Conservation (phyloP, 1,140 invertebrate genomes). For the Lasioglossum albipes region DNA sequence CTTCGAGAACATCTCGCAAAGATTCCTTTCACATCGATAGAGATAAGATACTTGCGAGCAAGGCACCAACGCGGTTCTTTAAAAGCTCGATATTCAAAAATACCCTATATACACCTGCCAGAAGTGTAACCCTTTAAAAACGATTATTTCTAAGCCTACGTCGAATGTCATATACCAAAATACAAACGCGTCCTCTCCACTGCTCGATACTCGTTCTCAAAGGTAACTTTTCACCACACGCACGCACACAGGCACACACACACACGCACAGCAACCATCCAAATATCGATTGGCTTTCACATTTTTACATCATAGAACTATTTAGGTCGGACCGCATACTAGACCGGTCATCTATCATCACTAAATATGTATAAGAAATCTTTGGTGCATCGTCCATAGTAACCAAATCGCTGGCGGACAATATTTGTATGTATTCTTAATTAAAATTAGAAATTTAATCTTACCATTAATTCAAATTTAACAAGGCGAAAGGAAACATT, state of each 20-base stretch:
- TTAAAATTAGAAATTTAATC: neutral
- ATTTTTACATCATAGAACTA: neutral
- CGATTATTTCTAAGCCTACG: neutral
- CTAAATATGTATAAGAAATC: conserved; percentile 2
- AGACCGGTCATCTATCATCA: neutral
- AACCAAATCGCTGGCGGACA: neutral
- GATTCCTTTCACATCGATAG: neutral
- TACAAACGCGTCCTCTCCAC: neutral
- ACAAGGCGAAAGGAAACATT: neutral
- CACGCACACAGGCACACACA: no score
- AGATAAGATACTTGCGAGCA: neutral
- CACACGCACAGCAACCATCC: neutral
- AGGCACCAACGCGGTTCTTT: neutral
- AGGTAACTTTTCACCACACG: neutral
- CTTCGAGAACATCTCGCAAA: no score
- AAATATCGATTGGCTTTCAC: neutral
- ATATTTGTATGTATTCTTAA: neutral
- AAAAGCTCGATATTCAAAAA: neutral
- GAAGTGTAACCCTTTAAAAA: neutral
- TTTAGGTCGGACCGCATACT: neutral
- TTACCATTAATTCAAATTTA: neutral
- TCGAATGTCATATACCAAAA: neutral
- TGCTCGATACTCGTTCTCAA: neutral
- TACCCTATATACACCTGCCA: neutral
- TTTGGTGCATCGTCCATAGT: conserved; percentile 16